phyloP scores from a whole-genome alignment of 92 coral and sea anemone species.

The Anthopleura xanthogrammica region DNA sequence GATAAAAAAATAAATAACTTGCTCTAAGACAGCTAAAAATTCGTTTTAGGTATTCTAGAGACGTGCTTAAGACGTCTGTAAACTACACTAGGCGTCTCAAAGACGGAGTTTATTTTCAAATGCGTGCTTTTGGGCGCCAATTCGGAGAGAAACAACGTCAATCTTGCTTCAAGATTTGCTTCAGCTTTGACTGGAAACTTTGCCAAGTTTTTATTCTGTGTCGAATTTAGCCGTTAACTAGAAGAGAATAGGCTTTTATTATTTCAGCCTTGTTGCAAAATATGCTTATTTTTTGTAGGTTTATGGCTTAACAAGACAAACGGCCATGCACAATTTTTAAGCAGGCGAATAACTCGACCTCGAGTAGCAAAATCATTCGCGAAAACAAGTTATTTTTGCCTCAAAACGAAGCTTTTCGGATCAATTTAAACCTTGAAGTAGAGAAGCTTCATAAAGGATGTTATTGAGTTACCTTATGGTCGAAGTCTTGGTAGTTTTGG shows the following conservation, averaged over 20 bases:
- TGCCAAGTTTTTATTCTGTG: background rate
- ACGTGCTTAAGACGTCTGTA: background rate
- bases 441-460: background rate
- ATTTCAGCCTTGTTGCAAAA: background rate
- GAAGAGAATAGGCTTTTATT: background rate
- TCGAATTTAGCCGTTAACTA: background rate
- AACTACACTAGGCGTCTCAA: background rate
- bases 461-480: background rate
- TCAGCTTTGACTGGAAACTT: background rate
- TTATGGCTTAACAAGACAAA: background rate
- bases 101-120: background rate
- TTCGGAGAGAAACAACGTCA: too few species aligned
- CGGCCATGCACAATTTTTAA: background rate
- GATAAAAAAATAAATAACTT: background rate
- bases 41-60: background rate
- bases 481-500: conserved; percentile 1
- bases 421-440: background rate
- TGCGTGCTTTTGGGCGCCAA: background rate
- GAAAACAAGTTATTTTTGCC: background rate
- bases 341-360: background rate
- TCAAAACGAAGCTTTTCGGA: background rate
- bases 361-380: background rate
- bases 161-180: background rate
- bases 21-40: background rate
- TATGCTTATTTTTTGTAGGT: background rate